Conservation (phyloP, 2,113 vertebrate species). For the Picathartes gymnocephalus region DNA sequence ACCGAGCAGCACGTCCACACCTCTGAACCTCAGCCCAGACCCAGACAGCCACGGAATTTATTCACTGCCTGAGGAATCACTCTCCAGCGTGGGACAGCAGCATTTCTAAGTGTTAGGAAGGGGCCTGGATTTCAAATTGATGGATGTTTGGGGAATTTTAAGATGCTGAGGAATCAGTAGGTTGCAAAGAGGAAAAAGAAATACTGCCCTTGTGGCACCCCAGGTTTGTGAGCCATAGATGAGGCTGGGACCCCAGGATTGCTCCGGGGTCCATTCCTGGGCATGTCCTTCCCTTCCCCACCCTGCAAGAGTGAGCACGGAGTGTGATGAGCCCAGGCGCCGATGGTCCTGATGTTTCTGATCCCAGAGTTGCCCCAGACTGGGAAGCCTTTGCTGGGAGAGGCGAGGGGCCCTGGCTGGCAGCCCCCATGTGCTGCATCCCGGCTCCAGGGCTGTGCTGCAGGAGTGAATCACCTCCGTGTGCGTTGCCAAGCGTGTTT, state of each 20-base stretch:
- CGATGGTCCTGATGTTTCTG: accelerated
- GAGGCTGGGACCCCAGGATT: background rate
- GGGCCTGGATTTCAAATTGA: background rate
- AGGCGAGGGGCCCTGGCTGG: background rate
- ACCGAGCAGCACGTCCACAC: background rate
- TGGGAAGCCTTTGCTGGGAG: background rate
- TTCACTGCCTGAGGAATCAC: background rate
- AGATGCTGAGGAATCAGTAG: background rate
- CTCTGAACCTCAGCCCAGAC: background rate
- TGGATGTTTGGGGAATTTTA: background rate
- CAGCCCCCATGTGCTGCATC: background rate
- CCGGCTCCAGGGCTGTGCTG: background rate
- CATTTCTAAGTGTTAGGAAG: accelerated
- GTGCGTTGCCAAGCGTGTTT: background rate
- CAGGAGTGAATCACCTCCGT: background rate
- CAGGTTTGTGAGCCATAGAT: accelerated
- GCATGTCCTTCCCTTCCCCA: background rate
- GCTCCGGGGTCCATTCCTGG: background rate
- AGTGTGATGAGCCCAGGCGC: accelerated
- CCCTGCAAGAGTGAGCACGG: accelerated
- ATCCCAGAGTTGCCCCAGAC: background rate
- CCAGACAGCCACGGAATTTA: background rate
- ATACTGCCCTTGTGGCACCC: accelerated
- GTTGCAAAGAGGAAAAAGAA: background rate
- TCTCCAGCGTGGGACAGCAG: background rate